Evolutionary conservation across 2,888 invertebrate genomes (phyloP), one percentile per base, ranked within the genome.

Genomic region (Limnephilus rhombicus): DNA sequence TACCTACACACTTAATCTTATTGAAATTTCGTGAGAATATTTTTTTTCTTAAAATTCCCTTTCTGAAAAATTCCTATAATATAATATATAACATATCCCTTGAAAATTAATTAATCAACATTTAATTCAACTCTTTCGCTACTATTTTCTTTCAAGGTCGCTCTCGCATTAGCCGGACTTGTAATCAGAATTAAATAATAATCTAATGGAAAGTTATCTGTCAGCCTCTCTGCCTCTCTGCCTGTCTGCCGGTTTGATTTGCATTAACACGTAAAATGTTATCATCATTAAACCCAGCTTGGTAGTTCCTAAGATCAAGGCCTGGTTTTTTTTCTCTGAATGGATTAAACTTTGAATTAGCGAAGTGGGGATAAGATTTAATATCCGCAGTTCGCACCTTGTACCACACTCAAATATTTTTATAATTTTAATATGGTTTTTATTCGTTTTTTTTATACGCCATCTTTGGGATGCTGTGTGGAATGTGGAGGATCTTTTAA

Each of bases 251-350:
- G 68, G 68, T 68, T 68, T 68, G 68, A 68, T 68, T 68, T 68
- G 68, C 68, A 68, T 68, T 68, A 68, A n/a, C 68, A 68, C 68
- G n/a, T n/a, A 68, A 68, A 68, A 68, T 68, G 68, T 68, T 68
- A 68, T 24, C 24, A 68, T 68, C 68, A n/a, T 68, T 68, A 68
- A 68, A 24, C 68, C 2, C 24, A 24, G 68, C 68, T 4, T 68
- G 68, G 9, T 68, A 68, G 68, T 68, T 68, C 68, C 24, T 68
- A 68, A 68, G 68, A 68, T 68, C 68, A 68, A 68, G 68, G 68
- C 68, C n/a, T n/a, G 68, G 68, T 9, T 68, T 68, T 68, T 68
- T 68, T 68, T 68, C 68, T 68, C 24, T 68, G 24, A 68, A 68
- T 68, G 68, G 68, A 68, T 68, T 68, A 68, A 68, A 68, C 68